phyloP scores from a whole-genome alignment of 1,140 invertebrate genomes.

The Listronotus oregonensis region DNA sequence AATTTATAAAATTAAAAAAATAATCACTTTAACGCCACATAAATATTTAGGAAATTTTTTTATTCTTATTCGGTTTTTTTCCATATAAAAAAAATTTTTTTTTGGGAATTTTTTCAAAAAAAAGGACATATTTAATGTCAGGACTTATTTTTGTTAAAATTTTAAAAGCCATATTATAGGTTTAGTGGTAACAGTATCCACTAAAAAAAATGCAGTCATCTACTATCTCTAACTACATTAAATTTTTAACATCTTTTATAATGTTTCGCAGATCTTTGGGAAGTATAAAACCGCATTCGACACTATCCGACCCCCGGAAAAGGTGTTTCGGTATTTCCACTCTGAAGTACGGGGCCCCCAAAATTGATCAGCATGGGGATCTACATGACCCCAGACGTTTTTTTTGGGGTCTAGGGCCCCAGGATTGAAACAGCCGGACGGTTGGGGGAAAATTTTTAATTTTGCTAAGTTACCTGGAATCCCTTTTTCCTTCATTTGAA shows the following conservation, averaged over 20 bases:
- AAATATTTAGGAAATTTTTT: too few species aligned
- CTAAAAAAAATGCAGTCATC: not conserved
- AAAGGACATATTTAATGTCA: too few species aligned
- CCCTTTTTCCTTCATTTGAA: too few species aligned
- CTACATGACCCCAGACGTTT: conserved; percentile 99
- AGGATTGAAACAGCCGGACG: conserved; percentile 97
- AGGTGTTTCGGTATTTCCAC: conserved; percentile 99
- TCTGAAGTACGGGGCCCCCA: conserved; percentile 81
- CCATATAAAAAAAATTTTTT: too few species aligned
- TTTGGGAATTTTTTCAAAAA: too few species aligned
- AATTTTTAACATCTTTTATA: not conserved
- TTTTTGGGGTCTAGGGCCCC: conserved; percentile 97
- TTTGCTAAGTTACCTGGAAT: too few species aligned
- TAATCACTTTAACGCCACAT: too few species aligned
- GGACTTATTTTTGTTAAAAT: too few species aligned
- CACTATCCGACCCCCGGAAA: conserved; percentile 99
- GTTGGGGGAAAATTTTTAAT: conserved; percentile 64
- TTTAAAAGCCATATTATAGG: too few species aligned
- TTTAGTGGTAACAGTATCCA: not conserved
- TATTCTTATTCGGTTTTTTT: too few species aligned
- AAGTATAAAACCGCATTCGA: conserved; percentile 98
- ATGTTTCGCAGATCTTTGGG: conserved; percentile 84
- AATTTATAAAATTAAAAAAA: too few species aligned
- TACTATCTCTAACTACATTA: not conserved
- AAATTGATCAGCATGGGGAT: conserved; percentile 84